Percentiles rank a stretch among this genome's conserved stretches.
These are phyloP conservation scores for Calyptomena viridis DNA, from an alignment of 2,113 vertebrate genomes.

Conservation along the genomic window DNA sequence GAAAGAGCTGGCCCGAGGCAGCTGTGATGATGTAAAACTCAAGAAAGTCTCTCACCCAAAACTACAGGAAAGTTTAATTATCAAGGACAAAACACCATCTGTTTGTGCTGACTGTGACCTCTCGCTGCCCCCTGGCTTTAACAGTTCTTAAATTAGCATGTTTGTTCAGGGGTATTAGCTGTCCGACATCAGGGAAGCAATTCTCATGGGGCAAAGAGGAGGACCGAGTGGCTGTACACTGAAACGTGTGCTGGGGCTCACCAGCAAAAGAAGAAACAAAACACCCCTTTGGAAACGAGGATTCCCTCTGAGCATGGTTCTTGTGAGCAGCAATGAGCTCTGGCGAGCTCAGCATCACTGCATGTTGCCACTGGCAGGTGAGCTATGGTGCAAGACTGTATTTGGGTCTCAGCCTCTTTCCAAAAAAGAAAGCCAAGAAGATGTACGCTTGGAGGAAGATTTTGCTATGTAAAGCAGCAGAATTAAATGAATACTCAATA, in stretches of 20 bases:
- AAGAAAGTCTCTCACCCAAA: neutral
- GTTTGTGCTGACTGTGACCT: slow-evolving; percentile 30
- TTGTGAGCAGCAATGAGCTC: neutral
- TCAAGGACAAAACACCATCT: slow-evolving; percentile 60
- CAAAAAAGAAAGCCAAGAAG: neutral
- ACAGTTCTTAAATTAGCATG: slow-evolving; percentile 21
- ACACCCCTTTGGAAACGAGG: neutral
- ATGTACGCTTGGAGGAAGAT: neutral
- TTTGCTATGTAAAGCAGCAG: neutral
- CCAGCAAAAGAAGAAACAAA: fast-evolving
- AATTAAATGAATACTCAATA: slow-evolving; percentile 5
- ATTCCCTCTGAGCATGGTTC: neutral
- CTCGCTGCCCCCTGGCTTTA: neutral
- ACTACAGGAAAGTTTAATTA: slow-evolving; percentile 43
- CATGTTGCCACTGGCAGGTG: neutral
- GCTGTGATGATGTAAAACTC: neutral
- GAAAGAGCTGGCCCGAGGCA: neutral
- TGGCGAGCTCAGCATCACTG: neutral
- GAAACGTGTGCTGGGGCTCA: fast-evolving
- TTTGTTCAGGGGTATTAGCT: neutral
- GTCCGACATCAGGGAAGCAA: neutral
- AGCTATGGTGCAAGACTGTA: neutral
- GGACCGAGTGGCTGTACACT: neutral
- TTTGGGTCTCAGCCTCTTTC: neutral
- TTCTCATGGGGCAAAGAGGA: fast-evolving